A percentile compares a stretch with the other conserved stretches of the same genome.
These are phyloP conservation scores for Corythornis madagascariensis DNA, from an alignment of 2,113 vertebrate species.

Conservation along the genomic window DNA sequence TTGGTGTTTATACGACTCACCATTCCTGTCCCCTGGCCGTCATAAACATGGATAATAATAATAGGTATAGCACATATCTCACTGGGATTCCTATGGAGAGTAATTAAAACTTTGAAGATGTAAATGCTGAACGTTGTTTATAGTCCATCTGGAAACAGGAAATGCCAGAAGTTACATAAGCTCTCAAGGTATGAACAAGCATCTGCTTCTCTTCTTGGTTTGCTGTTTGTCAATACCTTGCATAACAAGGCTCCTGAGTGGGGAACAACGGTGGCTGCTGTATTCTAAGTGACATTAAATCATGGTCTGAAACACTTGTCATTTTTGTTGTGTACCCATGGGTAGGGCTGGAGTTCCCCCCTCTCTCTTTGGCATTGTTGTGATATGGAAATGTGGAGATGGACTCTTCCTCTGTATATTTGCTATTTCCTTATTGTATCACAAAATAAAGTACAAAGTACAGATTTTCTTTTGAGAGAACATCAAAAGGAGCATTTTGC, in stretches of 20 bases:
- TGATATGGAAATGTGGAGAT: neutral
- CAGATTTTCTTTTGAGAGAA: neutral
- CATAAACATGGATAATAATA: conserved; percentile 47
- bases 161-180: conserved; percentile 37
- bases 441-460: neutral
- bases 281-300: neutral
- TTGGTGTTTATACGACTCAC: neutral
- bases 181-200: neutral
- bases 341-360: neutral
- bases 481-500: neutral
- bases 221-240: neutral
- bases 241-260: neutral
- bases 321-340: neutral
- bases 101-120: conserved; percentile 37
- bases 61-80: neutral
- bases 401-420: neutral
- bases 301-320: neutral
- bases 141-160: conserved; percentile 32
- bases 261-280: neutral
- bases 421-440: neutral
- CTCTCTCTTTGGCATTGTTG: neutral
- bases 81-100: neutral
- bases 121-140: conserved; percentile 15
- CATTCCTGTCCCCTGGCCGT: neutral
- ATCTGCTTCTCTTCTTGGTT: neutral